phyloP scores from a whole-genome alignment of 1,140 invertebrate genomes.

The Scaptomyza montana region DNA sequence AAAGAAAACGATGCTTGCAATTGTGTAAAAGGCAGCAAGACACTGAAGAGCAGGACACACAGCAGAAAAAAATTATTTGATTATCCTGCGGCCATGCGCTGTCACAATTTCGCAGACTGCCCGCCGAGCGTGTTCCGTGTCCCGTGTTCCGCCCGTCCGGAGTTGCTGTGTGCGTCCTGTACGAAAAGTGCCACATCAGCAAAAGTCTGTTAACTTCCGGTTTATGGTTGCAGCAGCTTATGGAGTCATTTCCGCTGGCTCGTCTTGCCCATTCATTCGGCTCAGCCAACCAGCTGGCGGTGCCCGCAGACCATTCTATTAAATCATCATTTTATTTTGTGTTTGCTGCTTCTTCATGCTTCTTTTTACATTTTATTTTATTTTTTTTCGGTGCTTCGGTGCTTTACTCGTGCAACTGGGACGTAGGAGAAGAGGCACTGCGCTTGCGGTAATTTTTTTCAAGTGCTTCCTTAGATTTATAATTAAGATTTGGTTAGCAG shows the following conservation, averaged over 20 bases:
- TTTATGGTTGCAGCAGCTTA: conserved; percentile 82
- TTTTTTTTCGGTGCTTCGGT: conserved; percentile 9
- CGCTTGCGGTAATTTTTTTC: conserved; percentile 71
- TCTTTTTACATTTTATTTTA: not conserved
- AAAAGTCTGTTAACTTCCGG: conserved; percentile 82
- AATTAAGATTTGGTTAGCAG: conserved; percentile 82
- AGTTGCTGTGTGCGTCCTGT: conserved; percentile 14
- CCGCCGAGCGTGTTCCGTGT: conserved; percentile 64
- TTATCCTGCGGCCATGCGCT: conserved; percentile 81
- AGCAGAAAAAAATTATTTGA: conserved; percentile 76
- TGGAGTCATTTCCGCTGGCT: conserved; percentile 73
- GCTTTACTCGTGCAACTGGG: conserved; percentile 2
- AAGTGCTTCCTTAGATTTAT: conserved; percentile 83
- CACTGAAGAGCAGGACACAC: conserved; percentile 15
- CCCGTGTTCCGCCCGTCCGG: conserved; percentile 8
- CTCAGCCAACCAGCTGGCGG: conserved; percentile 77
- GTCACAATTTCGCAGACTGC: conserved; percentile 80
- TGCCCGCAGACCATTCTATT: conserved; percentile 81
- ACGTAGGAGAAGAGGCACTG: conserved; percentile 45
- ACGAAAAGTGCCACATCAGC: conserved; percentile 79
- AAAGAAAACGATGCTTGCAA: conserved; percentile 33
- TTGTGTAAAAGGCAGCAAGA: conserved; percentile 34
- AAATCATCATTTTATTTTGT: conserved; percentile 78
- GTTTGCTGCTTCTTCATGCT: conserved; percentile 20
- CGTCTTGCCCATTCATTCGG: conserved; percentile 69